Base-by-base conservation (phyloP, 2,797 vertebrate genomes). In the Sylvia borin region DNA sequence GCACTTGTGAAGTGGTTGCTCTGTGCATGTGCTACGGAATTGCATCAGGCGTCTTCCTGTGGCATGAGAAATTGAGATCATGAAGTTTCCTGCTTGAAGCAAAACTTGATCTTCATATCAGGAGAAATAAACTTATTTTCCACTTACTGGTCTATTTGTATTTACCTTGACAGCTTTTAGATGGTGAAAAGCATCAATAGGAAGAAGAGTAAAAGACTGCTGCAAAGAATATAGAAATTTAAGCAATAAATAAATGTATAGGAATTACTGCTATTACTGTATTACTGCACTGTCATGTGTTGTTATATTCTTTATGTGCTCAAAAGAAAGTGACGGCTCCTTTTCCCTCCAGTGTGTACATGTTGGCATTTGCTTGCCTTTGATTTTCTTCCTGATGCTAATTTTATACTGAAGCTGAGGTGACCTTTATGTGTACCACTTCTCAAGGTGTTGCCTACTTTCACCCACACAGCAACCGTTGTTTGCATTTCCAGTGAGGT, bases 341-440 rank as follows among this genome's bases (percentile, higher is more conserved):
- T 92, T 75, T 88, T 92, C 73, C 92, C 58, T 92, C 62, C 88
- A 92, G 92, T 66, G 29, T 81, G 51, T 45, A 12, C 51, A 77
- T 15, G 51, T 3, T 95, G 80, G 80, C 88, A 92, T 93, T 96
- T 95, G 34, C 72, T 89, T 80, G 85, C 75, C 65, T 90, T 81
- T 67, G 53, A 53, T 93, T 92, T 88, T 53, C 64, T 77, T 82
- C 73, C 48, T 92, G 83, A 47, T 90, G 70, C 50, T 95, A 94
- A 90, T 88, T 92, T 85, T 81, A 13, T 48, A 55, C 66, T 31
- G 82, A 84, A 75, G 67, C 83, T 88, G 90, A 90, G 79, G 51
- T 94, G 83, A 94, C 88, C 92, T 94, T 95, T 95, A n/a, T 14
- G 31, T 38, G 40, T 79, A 57, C 80, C 50, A 31, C 50, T 84